Evolutionary conservation across 1,140 invertebrate genomes (phyloP), one percentile per base, ranked within the genome.

Genomic region (Orchesella cincta): DNA sequence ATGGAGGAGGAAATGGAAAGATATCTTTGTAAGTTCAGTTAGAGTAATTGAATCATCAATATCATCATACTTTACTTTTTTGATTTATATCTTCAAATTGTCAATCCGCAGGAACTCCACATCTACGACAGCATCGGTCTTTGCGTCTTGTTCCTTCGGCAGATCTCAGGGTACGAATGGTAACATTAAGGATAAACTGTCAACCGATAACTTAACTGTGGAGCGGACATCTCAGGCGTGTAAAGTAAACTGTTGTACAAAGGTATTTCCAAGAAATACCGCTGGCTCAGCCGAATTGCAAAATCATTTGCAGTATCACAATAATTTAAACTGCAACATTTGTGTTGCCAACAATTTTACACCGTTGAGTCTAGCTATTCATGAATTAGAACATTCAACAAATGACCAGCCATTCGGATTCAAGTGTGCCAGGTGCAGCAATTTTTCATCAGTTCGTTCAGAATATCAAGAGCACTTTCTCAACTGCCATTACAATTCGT

Each of bases 401-500:
- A n/a, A 57, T 26, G 12, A 23, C 5, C 8, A 12, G 5, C 8
- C 8, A 14, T 23, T 3, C 12, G 52, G 52, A 18, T 57, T 57
- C 23, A 12, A 57, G 23, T 57, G 52, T 26, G 3, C 52, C 5
- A 14, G 52, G 23, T 57, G 52, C 23, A 8, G 3, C 23, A 3
- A 57, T 26, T n/a, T 5, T n/a, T 57, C 52, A 14, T 3, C 23
- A 5, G 12, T 57, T 26, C 14, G 52, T n/a, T 14, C 14, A n/a
- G 12, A 57, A 57, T 23, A 57, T 57, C 52, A 57, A 57, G 52
- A 57, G 23, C 52, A 57, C 23, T 57, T 57, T 57, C 23, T 57
- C 3, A n/a, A 57, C 3, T 14, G 23, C 3, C 52, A 57, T 23
- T n/a, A 14, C 8, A 57, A 57, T 26, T 57, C 52, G 52, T 14